These are phyloP conservation scores for Cryptophagus acutangulus DNA, from an alignment of 2,888 invertebrate species.

Conservation along the genomic window DNA sequence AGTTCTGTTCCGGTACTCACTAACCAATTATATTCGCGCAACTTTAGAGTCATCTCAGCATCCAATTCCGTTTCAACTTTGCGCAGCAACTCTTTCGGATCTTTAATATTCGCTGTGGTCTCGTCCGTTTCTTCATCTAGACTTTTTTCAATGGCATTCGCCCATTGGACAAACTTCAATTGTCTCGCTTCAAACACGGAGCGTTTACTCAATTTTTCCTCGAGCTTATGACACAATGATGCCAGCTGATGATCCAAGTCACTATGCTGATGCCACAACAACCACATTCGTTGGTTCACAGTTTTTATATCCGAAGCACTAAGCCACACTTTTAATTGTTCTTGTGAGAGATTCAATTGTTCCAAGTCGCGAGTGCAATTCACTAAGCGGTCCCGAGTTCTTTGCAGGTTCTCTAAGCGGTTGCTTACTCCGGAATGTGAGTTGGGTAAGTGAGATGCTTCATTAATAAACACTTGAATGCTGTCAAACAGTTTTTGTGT, in stretches of 20 bases:
- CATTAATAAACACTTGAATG: constrained; percentile 58
- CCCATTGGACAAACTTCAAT: constrained; percentile 64
- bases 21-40: constrained; percentile 76
- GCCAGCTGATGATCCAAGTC: constrained; percentile 77
- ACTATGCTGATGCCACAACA: constrained; percentile 73
- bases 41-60: constrained; percentile 69
- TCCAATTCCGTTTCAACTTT: constrained; percentile 70
- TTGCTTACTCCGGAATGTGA: constrained; percentile 61
- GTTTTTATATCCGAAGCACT: constrained; percentile 79
- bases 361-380: constrained; percentile 62
- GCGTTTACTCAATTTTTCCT: constrained; percentile 68
- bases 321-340: constrained; percentile 78
- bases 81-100: constrained; percentile 69
- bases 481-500: constrained; percentile 61
- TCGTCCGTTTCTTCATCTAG: constrained; percentile 53
- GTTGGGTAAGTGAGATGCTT: constrained; percentile 52
- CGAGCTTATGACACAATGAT: constrained; percentile 64
- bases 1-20: constrained; percentile 62
- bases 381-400: constrained; percentile 55
- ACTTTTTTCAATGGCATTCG: constrained; percentile 62
- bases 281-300: constrained; percentile 72
- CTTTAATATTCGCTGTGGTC: constrained; percentile 48
- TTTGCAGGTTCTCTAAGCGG: constrained; percentile 59
- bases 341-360: constrained; percentile 66
- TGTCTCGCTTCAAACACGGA: constrained; percentile 66